Conservation (phyloP, 2,888 invertebrate genomes). For the Sipha maydis region DNA sequence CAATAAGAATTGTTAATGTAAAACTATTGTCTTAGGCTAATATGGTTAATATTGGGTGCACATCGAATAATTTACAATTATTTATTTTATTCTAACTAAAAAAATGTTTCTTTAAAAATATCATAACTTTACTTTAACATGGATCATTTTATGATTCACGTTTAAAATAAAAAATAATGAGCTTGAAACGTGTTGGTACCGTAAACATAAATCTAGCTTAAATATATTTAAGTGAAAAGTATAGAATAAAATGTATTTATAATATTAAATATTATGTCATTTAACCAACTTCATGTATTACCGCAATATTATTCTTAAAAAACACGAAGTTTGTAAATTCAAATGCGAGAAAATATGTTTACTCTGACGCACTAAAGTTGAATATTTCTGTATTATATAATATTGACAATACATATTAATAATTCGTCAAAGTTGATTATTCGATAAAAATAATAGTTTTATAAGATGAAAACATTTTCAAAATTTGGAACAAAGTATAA, state of each 20-base stretch:
- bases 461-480: too few relatives aligned
- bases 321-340: constrained; percentile 3
- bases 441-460: too few relatives aligned
- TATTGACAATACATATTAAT: neutral
- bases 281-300: neutral
- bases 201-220: neutral
- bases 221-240: neutral
- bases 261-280: neutral
- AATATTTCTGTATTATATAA: neutral
- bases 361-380: neutral
- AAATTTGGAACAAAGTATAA: too few relatives aligned
- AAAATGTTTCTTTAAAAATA: neutral
- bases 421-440: neutral
- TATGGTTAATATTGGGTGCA: neutral
- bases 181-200: neutral
- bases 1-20: neutral
- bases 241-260: neutral
- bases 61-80: neutral
- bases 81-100: neutral
- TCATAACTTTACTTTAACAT: neutral
- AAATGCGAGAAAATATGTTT: neutral
- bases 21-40: neutral
- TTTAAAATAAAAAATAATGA: neutral
- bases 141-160: neutral
- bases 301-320: constrained; percentile 13